Evolutionary conservation across 2,888 invertebrate species (phyloP).

Genomic region (Himalopsyche anomala): DNA sequence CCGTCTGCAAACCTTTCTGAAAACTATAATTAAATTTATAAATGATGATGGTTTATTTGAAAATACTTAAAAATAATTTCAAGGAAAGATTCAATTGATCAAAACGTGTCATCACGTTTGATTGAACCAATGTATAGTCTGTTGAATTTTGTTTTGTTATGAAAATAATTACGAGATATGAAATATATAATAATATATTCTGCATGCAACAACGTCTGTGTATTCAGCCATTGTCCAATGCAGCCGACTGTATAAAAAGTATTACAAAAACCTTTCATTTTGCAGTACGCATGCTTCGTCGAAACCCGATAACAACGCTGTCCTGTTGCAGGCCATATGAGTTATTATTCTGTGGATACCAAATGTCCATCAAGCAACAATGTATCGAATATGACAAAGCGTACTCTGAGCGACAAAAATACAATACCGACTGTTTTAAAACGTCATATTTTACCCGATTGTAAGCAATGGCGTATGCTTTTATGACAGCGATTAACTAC

Average conservation of each 20-base stretch:
- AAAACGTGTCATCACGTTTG: too few species aligned
- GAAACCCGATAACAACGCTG: constrained; percentile 15
- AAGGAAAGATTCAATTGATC: too few species aligned
- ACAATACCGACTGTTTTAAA: constrained; percentile 32
- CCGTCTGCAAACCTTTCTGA: too few species aligned
- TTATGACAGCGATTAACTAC: too few species aligned
- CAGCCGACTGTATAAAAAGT: background rate
- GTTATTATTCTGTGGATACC: constrained; percentile 46
- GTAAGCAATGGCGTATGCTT: background rate
- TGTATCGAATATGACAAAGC: constrained; percentile 49
- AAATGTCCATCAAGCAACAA: constrained; percentile 53
- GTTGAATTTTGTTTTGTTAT: too few species aligned
- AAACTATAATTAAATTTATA: too few species aligned
- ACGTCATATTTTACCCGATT: constrained; percentile 42
- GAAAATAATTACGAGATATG: too few species aligned
- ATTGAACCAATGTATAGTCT: too few species aligned
- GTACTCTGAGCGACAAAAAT: background rate
- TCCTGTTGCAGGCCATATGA: constrained; percentile 41
- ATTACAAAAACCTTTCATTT: constrained; percentile 23
- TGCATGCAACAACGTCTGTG: background rate
- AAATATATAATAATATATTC: too few species aligned
- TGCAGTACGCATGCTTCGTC: background rate
- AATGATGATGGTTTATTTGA: too few species aligned
- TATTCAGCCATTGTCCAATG: background rate
- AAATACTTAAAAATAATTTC: too few species aligned